A percentile compares a stretch with the other conserved stretches of the same genome.
Evolutionary conservation across 1,140 invertebrate genomes (phyloP).

Genomic region (Globodera ellingtonae): DNA sequence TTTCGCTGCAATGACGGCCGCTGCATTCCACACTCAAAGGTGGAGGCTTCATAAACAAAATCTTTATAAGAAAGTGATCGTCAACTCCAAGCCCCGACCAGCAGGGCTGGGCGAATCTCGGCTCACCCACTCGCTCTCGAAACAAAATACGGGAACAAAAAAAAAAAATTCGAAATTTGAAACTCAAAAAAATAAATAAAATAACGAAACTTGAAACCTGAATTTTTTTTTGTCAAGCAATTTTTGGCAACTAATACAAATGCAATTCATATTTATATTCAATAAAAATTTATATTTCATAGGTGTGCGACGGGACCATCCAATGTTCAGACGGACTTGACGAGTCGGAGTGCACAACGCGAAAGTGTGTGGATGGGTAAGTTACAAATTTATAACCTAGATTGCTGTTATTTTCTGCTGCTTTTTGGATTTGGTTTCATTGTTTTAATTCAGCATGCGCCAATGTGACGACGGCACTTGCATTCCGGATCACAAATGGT

Average conservation of each 20-base stretch:
- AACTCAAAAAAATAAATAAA: too few relatives aligned
- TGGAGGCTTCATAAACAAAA: not conserved
- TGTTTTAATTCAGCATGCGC: constrained; percentile 19
- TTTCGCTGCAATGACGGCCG: constrained; percentile 91
- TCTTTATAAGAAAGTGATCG: too few relatives aligned
- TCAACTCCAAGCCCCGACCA: too few relatives aligned
- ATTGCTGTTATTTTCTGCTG: too few relatives aligned
- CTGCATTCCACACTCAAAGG: constrained; percentile 79
- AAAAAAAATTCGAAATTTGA: too few relatives aligned
- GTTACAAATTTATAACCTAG: not conserved
- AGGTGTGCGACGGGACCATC: constrained; percentile 57
- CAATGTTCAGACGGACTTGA: constrained; percentile 64
- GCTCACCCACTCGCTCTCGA: too few relatives aligned
- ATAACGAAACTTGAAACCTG: too few relatives aligned
- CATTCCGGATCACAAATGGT: constrained; percentile 60
- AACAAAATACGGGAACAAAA: too few relatives aligned
- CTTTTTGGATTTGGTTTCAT: too few relatives aligned
- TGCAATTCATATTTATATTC: too few relatives aligned
- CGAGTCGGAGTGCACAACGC: constrained; percentile 58
- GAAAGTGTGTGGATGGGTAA: constrained; percentile 41
- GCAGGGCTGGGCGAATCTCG: too few relatives aligned
- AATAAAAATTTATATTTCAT: not conserved
- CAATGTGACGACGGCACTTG: constrained; percentile 63
- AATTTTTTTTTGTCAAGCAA: constrained; percentile 5
- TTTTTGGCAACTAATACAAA: too few relatives aligned